Conservation (phyloP, 2,113 vertebrate species). For the Pedetes capensis region DNA sequence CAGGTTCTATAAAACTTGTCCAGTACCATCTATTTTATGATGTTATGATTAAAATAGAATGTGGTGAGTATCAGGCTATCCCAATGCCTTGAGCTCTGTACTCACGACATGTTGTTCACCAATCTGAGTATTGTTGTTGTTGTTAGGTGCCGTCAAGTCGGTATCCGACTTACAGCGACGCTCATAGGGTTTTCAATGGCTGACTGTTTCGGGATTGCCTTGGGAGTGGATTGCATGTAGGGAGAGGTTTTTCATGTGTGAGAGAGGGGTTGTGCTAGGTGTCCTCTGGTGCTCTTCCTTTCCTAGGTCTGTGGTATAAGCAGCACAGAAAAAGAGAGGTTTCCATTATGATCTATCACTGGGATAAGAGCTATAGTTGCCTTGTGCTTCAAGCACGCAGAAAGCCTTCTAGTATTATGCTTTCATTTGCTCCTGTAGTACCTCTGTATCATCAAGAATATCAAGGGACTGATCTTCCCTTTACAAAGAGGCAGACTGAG, state of each 20-base stretch:
- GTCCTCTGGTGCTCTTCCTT: neutral
- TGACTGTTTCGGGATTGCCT: no score
- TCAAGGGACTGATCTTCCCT: neutral
- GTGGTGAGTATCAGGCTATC: neutral
- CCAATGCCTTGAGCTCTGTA: neutral
- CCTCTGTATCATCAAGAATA: neutral
- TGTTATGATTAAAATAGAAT: neutral
- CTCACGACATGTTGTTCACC: neutral
- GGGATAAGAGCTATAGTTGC: neutral
- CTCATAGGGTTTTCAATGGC: no score
- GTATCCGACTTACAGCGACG: no score
- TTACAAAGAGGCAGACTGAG: neutral
- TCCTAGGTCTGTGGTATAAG: neutral
- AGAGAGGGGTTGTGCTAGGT: neutral
- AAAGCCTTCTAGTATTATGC: neutral
- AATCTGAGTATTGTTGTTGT: neutral
- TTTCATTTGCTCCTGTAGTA: neutral
- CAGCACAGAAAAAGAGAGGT: neutral
- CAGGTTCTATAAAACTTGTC: neutral
- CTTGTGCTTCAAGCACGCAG: neutral
- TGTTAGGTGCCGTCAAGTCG: no score
- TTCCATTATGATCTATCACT: neutral
- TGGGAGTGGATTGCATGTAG: no score
- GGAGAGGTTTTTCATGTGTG: neutral
- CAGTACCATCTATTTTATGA: neutral